Evolutionary conservation across 2,113 vertebrate genomes (phyloP).

Genomic region (Eurystomus gularis): DNA sequence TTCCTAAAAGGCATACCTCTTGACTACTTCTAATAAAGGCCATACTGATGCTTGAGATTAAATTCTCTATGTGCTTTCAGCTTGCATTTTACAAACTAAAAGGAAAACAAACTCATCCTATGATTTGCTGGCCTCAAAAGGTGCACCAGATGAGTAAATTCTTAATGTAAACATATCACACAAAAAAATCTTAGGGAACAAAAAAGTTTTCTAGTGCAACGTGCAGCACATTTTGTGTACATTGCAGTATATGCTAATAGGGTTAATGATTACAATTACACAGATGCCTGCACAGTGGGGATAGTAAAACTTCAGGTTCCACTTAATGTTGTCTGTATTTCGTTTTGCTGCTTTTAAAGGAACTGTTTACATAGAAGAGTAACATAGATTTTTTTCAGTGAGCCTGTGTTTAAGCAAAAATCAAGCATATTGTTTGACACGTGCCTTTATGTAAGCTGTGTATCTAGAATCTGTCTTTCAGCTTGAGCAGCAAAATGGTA

Average conservation of each 20-base stretch:
- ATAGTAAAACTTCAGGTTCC: neutral
- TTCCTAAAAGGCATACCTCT: neutral
- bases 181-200: neutral
- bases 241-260: neutral
- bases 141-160: neutral
- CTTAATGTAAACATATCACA: neutral
- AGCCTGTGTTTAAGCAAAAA: conserved; percentile 24
- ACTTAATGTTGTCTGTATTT: neutral
- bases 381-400: neutral
- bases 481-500: neutral
- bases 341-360: conserved; percentile 3
- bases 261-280: neutral
- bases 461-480: neutral
- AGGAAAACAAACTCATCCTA: neutral
- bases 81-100: neutral
- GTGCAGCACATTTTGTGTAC: neutral
- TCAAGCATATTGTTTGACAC: conserved; percentile 11
- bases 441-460: conserved; percentile 37
- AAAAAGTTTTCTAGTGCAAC: neutral
- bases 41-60: neutral
- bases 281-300: neutral
- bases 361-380: neutral
- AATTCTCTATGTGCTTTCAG: neutral
- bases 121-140: neutral
- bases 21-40: neutral